phyloP scores from a whole-genome alignment of 2,113 vertebrate species.

The Thymallus thymallus region DNA sequence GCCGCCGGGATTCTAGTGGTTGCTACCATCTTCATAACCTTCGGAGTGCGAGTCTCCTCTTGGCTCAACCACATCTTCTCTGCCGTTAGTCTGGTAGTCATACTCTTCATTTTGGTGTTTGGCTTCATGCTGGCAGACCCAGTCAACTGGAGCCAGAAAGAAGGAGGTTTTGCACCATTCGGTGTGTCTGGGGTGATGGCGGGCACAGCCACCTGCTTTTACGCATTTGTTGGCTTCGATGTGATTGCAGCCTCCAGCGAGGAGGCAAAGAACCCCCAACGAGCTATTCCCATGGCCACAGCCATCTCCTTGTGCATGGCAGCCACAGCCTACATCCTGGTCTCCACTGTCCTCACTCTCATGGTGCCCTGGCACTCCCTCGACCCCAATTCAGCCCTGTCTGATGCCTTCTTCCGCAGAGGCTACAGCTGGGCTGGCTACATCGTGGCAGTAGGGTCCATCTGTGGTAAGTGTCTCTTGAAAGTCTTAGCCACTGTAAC shows the following conservation, averaged over 20 bases:
- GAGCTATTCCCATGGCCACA: constrained; percentile 84
- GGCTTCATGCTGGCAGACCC: constrained; percentile 87
- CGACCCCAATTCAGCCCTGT: constrained; percentile 87
- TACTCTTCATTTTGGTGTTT: constrained; percentile 87
- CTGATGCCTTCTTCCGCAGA: constrained; percentile 89
- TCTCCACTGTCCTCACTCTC: constrained; percentile 88
- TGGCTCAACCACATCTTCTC: constrained; percentile 95
- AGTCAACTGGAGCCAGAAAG: constrained; percentile 83
- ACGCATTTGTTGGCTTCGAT: constrained; percentile 92
- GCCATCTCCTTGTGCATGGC: constrained; percentile 85
- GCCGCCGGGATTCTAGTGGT: constrained; percentile 84
- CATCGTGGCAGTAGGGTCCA: constrained; percentile 88
- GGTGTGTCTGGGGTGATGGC: constrained; percentile 91
- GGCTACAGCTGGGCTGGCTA: constrained; percentile 94
- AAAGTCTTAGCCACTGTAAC: not conserved
- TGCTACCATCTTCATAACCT: constrained; percentile 87
- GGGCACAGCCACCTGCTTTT: constrained; percentile 94
- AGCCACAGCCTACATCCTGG: constrained; percentile 84
- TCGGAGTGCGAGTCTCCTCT: constrained; percentile 90
- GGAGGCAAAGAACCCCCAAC: constrained; percentile 88
- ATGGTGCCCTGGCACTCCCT: constrained; percentile 93
- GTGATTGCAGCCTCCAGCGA: constrained; percentile 94
- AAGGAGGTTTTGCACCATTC: constrained; percentile 88
- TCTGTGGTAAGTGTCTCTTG: constrained; percentile 84
- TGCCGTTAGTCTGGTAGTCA: constrained; percentile 79